A percentile compares a stretch with the other conserved stretches of the same genome.
Evolutionary conservation across 2,888 invertebrate species (phyloP).

Genomic region (Plutella xylostella): DNA sequence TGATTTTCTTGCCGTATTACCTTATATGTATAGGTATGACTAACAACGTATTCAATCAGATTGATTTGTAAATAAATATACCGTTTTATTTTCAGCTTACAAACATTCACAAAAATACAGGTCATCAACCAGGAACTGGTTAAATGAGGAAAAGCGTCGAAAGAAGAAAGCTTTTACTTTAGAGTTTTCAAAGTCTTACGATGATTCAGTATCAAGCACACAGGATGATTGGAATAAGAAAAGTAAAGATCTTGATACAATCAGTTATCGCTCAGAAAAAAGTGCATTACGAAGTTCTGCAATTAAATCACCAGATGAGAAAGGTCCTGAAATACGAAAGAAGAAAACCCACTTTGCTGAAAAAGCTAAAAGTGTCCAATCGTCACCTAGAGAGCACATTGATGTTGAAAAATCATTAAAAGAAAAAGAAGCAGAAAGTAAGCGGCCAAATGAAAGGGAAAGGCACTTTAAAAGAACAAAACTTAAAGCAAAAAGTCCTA

Average conservation of each 20-base stretch:
- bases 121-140: constrained; percentile 63
- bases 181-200: constrained; percentile 75
- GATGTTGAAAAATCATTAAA: constrained; percentile 50
- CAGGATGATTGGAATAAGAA: constrained; percentile 60
- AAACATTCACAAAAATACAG: constrained; percentile 64
- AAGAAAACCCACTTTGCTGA: constrained; percentile 63
- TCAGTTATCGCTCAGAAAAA: constrained; percentile 42
- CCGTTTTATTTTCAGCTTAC: constrained; percentile 41
- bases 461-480: constrained; percentile 60
- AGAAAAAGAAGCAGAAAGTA: constrained; percentile 47
- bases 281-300: constrained; percentile 24
- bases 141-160: constrained; percentile 77
- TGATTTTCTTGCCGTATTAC: too few relatives aligned
- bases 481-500: constrained; percentile 60
- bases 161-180: constrained; percentile 82
- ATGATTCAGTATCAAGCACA: constrained; percentile 64
- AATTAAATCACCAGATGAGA: constrained; percentile 54
- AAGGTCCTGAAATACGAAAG: constrained; percentile 42
- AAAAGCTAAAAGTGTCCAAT: constrained; percentile 51
- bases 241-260: constrained; percentile 36
- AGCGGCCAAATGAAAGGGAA: constrained; percentile 54
- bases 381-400: constrained; percentile 51
- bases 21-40: too few relatives aligned
- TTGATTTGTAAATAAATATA: not conserved
- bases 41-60: too few relatives aligned